phyloP scores from a whole-genome alignment of 2,797 vertebrate genomes.

The Lagocephalus sceleratus region DNA sequence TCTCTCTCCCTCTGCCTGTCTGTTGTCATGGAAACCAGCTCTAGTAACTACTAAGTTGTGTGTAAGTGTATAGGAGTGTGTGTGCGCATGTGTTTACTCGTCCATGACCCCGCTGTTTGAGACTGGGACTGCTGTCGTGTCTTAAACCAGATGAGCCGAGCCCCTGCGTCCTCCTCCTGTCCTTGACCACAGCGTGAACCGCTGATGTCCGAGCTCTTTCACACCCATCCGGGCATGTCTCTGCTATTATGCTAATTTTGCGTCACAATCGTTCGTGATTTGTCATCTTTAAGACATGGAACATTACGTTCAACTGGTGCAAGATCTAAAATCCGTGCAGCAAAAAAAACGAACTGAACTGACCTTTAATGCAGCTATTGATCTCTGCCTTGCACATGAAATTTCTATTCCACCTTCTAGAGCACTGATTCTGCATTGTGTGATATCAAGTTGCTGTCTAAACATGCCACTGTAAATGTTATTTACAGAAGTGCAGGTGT shows the following conservation, averaged over 20 bases:
- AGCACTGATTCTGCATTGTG: too few relatives aligned
- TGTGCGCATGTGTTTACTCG: constrained; percentile 31
- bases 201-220: neutral
- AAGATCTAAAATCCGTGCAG: too few relatives aligned
- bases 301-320: constrained; percentile 1
- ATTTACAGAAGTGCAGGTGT: too few relatives aligned
- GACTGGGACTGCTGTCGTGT: constrained; percentile 55
- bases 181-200: constrained; percentile 50
- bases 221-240: neutral
- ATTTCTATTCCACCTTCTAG: too few relatives aligned
- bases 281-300: neutral
- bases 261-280: neutral
- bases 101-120: constrained; percentile 56
- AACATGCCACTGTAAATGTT: too few relatives aligned
- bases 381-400: too few relatives aligned
- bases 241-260: neutral
- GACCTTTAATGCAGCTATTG: too few relatives aligned
- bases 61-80: constrained; percentile 2
- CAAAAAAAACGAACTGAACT: too few relatives aligned
- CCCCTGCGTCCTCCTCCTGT: constrained; percentile 24
- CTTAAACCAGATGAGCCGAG: constrained; percentile 31
- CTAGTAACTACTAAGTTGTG: constrained; percentile 74
- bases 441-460: too few relatives aligned
- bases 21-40: constrained; percentile 97
- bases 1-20: constrained; percentile 61